Base-by-base conservation (phyloP, 2,113 vertebrate genomes). In the Diphyllodes magnificus region DNA sequence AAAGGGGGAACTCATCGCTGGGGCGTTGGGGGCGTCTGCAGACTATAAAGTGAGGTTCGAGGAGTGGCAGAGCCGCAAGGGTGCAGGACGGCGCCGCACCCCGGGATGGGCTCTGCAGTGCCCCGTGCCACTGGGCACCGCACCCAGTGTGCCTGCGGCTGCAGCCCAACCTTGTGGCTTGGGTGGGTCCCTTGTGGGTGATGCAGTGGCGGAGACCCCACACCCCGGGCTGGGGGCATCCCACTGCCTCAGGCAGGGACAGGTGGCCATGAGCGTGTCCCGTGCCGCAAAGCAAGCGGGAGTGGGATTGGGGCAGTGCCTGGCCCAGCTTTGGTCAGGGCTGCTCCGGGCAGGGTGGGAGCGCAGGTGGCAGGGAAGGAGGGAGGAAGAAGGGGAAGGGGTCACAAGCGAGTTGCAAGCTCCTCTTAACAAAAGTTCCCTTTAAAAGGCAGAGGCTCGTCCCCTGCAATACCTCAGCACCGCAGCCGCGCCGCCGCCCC, bases 31-130 rank as follows among this genome's bases (percentile, higher is more conserved):
- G 95, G 97, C 56, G 18, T 91, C 95, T 94, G 97, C 97, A 79
- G 96, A 95, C 86, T 97, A 98, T 44, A 97, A 97, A 98, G 97
- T 97, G 97, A 98, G 97, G 97, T 94, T 96, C 86, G 94, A 90
- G 73, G 95, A 95, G 95, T 61, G 81, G 95, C 42, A 11, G 96
- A 91, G 97, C 94, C 88, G 6, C 16, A 35, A 10, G 13, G 90
- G 90, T 14, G 20, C 0, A 27, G 88, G 82, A 80, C 3, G 2
- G 85, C 49, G 22, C 90, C 42, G 85, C 88, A 47, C 53, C 82
- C 75, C 10, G 5, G 79, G 56, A 37, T 7, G 81, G 64, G 90
- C 80, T 76, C 42, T 4, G 8, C 30, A 21, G 63, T 1, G 10
- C 49, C 77, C 37, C 1, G 10, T 4, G 68, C 64, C 68, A 2